Evolutionary conservation across 2,888 invertebrate genomes (phyloP), one percentile per base, ranked within the genome.

Genomic region (Esperia sulphurella): DNA sequence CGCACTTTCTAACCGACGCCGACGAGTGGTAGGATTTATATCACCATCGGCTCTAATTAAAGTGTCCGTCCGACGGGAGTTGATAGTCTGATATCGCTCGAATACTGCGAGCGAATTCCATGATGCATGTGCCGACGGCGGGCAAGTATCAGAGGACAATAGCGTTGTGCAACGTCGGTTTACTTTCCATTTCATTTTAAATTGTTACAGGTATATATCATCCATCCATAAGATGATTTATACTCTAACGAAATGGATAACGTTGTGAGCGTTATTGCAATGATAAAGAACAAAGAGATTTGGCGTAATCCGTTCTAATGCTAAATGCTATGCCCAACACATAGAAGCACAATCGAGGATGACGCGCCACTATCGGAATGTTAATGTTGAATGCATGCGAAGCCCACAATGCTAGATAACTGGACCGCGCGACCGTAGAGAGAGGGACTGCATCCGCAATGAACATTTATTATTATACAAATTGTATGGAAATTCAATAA

Each of bases 311-410:
- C 63, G 61, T 60, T 64, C 65, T 63, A 70, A 71, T 70, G 69
- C 72, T 67, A 70, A 74, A 21, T n/a, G 21, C 21, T 46, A 76
- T 72, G 69, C 66, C 70, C 63, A 75, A 69, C 67, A 67, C 75
- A 76, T 76, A 66, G 68, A 61, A 67, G 68, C 71, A 75, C 75
- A 75, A 71, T 76, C 72, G 68, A 66, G 65, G 70, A 79, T 86
- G 86, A 86, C 86, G 83, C 74, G 69, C 57, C 51, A 54, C 71
- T 63, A 74, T 79, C 62, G 86, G 86, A 86, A 87, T 86, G 85
- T 77, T 72, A 76, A 77, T 79, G 74, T 67, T 71, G 78, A 82
- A 79, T 84, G 77, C 78, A 82, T 69, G 80, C 75, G 71, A 71
- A 63, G 66, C 71, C 71, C 67, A 71, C 67, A 58, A 59, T 67